Evolutionary conservation across 2,113 vertebrate species (phyloP), one percentile per base, ranked within the genome.

Genomic region (Asarcornis scutulata): DNA sequence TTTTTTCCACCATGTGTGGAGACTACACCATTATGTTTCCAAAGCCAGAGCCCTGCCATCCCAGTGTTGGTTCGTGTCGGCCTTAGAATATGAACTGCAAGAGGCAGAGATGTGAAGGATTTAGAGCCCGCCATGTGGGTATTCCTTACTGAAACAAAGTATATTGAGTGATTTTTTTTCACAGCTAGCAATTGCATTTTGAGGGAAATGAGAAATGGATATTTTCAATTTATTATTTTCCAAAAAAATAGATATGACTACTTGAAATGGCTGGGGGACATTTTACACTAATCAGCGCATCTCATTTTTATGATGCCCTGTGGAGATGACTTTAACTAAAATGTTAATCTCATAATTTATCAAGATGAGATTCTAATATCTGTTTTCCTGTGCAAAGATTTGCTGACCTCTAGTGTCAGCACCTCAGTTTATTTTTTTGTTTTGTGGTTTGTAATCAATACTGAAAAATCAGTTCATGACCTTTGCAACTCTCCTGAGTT

Each of bases 381-480:
- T 42, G 52, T 77, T 93, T 96, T 23, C 55, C 59, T 82, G 59
- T 72, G 74, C 83, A 64, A 50, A 96, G 93, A 38, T 75, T 69
- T 66, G 76, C 79, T 97, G 97, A 95, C 95, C 94, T 96, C 94
- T 93, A 56, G 53, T 91, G 96, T 86, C 91, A 93, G 44, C 69
- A 83, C 7, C 26, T 50, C 73, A 12, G 13, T 86, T 95, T 74
- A 55, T 96, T 89, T 95, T 95, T 80, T 78, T 94, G 27, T 40
- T 59, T 53, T 89, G 83, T 63, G 59, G 67, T 72, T 59, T 89
- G 38, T 60, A 78, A 93, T 96, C 93, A 56, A 86, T 95, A 88
- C 29, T 32, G 86, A 86, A 96, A 96, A 96, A 59, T 44, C 82
- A 86, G 46, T 88, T 93, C 62, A 67, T 73, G 32, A 72, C 86